Base-by-base conservation (phyloP, 2,113 vertebrate species). In the Heloderma charlesbogerti region DNA sequence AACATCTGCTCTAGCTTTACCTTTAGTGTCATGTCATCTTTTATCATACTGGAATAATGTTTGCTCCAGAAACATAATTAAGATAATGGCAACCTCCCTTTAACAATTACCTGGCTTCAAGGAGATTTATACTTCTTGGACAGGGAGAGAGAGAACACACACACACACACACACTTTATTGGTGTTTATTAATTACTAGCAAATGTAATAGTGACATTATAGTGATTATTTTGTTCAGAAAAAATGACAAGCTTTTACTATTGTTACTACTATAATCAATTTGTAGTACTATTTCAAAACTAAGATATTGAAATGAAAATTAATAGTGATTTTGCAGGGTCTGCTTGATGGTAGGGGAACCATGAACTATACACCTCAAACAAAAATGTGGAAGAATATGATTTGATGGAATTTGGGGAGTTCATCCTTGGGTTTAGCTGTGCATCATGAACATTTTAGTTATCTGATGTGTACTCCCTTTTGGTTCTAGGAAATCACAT, bases 31-130 rank as follows among this genome's bases (percentile, higher is more conserved):
- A 94, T 98, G 97, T 97, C 96, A 97, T 98, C 97, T 97, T 98
- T 98, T 98, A 97, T 98, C 97, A 97, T 96, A 96, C 96, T 96
- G 97, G 96, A 97, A 98, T 98, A 97, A 97, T 97, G 97, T 97
- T 98, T 97, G 97, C 96, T 97, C 93, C 96, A 97, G 96, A 97
- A 98, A 96, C 96, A 97, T 97, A 97, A 97, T 98, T 98, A 98
- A 97, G 96, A 97, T 98, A 97, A 98, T 98, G 97, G 95, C 95
- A 88, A 93, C 94, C 90, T 97, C 97, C 95, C 94, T 97, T 97
- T 97, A 97, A 97, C 96, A 97, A 97, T 97, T 97, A 97, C 96
- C 93, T 96, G 96, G 94, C 90, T 81, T 94, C 80, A 80, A 94
- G 75, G 63, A 91, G 90, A 95, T 95, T 96, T 96, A 95, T 96